Percentiles rank a stretch among this genome's conserved stretches.
phyloP scores from a whole-genome alignment of 2,113 vertebrate species.

The Dromas ardeola region DNA sequence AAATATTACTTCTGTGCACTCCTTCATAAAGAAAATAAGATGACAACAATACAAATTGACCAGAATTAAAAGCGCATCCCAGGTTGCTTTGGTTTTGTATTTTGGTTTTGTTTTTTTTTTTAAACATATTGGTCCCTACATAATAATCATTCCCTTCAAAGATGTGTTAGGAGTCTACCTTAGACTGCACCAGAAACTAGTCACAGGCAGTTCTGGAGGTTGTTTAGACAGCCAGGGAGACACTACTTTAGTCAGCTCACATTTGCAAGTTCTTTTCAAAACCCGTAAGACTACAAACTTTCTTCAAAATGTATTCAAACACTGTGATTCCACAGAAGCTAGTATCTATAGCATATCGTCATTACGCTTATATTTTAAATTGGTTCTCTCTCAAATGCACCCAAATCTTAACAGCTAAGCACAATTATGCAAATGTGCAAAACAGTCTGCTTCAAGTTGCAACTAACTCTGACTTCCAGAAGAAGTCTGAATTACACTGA shows the following conservation, averaged over 20 bases:
- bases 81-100: accelerated
- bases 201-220: background rate
- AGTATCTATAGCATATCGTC: background rate
- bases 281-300: background rate
- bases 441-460: background rate
- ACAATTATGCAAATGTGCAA: background rate
- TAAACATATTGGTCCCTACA: background rate
- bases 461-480: background rate
- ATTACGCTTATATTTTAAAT: background rate
- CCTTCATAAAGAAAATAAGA: background rate
- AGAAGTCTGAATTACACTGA: background rate
- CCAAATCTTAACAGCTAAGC: background rate
- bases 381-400: background rate
- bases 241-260: background rate
- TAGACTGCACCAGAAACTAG: background rate
- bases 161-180: background rate
- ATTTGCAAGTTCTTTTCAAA: background rate
- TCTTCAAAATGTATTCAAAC: background rate
- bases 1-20: background rate
- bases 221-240: background rate
- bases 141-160: background rate
- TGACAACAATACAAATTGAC: background rate
- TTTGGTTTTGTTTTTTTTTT: background rate
- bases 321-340: background rate
- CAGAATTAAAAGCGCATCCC: background rate